A percentile compares a stretch with the other conserved stretches of the same genome.
Evolutionary conservation across 2,888 invertebrate genomes (phyloP).

Genomic region (Thyatira batis): DNA sequence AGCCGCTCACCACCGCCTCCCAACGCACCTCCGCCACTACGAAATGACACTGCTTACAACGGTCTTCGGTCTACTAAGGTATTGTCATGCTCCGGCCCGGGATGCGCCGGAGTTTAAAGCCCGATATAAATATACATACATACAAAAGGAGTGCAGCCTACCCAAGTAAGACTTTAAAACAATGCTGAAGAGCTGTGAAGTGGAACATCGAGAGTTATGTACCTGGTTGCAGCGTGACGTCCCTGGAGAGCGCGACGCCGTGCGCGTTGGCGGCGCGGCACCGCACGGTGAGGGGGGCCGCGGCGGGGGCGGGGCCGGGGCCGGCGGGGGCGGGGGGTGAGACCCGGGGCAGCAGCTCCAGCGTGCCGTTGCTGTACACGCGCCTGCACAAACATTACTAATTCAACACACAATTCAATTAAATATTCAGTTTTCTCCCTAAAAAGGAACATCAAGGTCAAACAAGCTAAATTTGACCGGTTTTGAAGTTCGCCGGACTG

Average conservation of each 20-base stretch:
- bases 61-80: too few relatives aligned
- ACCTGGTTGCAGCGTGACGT: slow-evolving; percentile 90
- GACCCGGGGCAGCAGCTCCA: slow-evolving; percentile 50
- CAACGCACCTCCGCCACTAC: slow-evolving; percentile 49
- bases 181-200: slow-evolving; percentile 7
- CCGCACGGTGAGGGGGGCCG: slow-evolving; percentile 56
- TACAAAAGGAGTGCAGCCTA: too few relatives aligned
- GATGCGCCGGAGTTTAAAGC: too few relatives aligned
- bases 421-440: neutral
- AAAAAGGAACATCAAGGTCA: neutral
- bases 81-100: too few relatives aligned
- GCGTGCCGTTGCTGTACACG: slow-evolving; percentile 57
- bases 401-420: neutral
- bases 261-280: slow-evolving; percentile 89
- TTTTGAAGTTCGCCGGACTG: too few relatives aligned
- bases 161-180: neutral
- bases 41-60: neutral
- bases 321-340: slow-evolving; percentile 10
- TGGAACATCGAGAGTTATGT: neutral
- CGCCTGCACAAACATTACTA: slow-evolving; percentile 34
- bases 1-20: slow-evolving; percentile 42
- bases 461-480: neutral
- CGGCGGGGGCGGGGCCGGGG: slow-evolving; percentile 16
- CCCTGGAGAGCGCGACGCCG: slow-evolving; percentile 89
- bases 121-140: too few relatives aligned